A percentile compares a stretch with the other conserved stretches of the same genome.
Evolutionary conservation across 2,888 invertebrate species (phyloP).

Genomic region (Pherbina coryleti): DNA sequence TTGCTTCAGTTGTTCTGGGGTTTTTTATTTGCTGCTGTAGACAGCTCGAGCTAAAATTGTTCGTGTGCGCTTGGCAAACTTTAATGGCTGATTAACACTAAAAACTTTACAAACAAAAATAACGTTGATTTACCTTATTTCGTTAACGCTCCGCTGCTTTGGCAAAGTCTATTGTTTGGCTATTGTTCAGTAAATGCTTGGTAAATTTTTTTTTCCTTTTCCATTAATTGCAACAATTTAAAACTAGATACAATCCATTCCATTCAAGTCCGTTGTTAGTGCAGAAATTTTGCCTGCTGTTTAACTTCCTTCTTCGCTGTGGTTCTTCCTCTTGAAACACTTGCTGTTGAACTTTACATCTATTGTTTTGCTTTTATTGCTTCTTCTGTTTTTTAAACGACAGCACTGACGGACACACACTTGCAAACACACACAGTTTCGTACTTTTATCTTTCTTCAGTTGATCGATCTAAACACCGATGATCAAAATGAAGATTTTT

Average conservation of each 20-base stretch:
- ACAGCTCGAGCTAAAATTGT: no score
- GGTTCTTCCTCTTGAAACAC: constrained; percentile 8
- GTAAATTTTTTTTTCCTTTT: constrained; percentile 22
- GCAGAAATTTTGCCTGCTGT: constrained; percentile 38
- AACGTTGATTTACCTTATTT: no score
- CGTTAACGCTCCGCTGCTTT: no score
- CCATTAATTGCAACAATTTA: constrained; percentile 13
- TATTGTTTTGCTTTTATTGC: not conserved
- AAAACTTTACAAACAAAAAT: no score
- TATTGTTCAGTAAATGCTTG: no score
- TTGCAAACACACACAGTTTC: constrained; percentile 37
- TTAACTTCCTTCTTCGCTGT: not conserved
- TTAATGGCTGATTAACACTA: no score
- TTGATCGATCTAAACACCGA: constrained; percentile 46
- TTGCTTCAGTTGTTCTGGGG: no score
- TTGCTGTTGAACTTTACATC: not conserved
- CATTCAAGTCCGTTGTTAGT: no score
- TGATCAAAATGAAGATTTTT: constrained; percentile 37
- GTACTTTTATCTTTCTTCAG: constrained; percentile 53
- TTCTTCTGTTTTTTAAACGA: constrained; percentile 19
- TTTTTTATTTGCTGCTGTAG: no score
- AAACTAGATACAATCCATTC: no score
- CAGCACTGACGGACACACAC: constrained; percentile 56
- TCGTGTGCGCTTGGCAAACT: no score
- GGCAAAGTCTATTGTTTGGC: no score